Conservation (phyloP, 2,888 invertebrate genomes). For the Sycophila texana region DNA sequence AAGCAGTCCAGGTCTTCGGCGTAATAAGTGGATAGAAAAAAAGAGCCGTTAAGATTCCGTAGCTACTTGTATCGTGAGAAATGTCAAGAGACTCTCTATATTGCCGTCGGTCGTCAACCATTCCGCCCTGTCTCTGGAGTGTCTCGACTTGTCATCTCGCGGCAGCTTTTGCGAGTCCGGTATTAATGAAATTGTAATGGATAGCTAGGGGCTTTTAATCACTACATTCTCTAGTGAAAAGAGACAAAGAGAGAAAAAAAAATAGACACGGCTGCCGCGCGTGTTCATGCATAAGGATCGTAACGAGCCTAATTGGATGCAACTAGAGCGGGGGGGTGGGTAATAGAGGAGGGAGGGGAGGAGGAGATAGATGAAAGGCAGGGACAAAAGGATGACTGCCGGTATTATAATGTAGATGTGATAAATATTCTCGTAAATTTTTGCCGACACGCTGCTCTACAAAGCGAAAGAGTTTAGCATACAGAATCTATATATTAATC, state of each 20-base stretch:
- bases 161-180: not conserved
- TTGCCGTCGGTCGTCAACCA: too few relatives aligned
- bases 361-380: slow-evolving; percentile 12
- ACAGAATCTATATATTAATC: slow-evolving; percentile 19
- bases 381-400: slow-evolving; percentile 6
- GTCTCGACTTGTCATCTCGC: too few relatives aligned
- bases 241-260: not conserved
- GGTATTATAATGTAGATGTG: not conserved
- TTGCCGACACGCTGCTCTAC: not conserved
- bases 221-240: not conserved
- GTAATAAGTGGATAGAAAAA: too few relatives aligned
- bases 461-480: not conserved
- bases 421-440: slow-evolving; percentile 10
- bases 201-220: slow-evolving; percentile 43
- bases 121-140: too few relatives aligned
- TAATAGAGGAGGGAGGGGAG: not conserved
- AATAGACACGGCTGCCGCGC: slow-evolving; percentile 8
- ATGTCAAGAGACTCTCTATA: too few relatives aligned
- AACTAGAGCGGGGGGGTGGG: slow-evolving; percentile 19
- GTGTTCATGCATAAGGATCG: slow-evolving; percentile 44
- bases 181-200: slow-evolving; percentile 51
- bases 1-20: too few relatives aligned
- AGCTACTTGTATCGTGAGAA: too few relatives aligned
- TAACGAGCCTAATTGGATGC: slow-evolving; percentile 50
- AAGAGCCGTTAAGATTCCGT: too few relatives aligned